phyloP scores from a whole-genome alignment of 2,797 vertebrate species.

The Darevskia mixta region DNA sequence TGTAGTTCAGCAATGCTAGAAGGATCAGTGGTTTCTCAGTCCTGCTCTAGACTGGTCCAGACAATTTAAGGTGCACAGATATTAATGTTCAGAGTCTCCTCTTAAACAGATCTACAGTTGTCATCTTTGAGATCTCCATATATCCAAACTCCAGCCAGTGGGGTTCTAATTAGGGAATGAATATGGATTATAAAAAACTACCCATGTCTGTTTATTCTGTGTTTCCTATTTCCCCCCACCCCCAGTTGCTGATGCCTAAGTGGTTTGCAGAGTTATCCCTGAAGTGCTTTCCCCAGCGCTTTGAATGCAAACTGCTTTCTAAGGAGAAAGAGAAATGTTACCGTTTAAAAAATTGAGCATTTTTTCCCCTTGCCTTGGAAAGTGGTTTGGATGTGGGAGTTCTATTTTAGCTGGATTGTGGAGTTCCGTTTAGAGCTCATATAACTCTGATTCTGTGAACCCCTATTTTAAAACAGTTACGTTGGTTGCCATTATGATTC shows the following conservation, averaged over 20 bases:
- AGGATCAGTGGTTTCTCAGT: too few species aligned
- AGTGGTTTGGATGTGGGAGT: too few species aligned
- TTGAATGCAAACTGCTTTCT: too few species aligned
- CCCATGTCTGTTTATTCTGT: background rate
- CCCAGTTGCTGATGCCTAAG: background rate
- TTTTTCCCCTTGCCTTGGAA: too few species aligned
- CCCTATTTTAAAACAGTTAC: too few species aligned
- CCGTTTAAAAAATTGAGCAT: too few species aligned
- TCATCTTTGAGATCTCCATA: background rate
- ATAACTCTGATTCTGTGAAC: too few species aligned
- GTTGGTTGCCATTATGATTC: too few species aligned
- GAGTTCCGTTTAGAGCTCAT: too few species aligned
- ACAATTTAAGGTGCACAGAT: background rate
- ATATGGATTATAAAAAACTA: background rate
- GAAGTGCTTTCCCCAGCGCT: background rate
- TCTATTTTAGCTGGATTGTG: too few species aligned
- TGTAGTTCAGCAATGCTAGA: too few species aligned
- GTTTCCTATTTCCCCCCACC: background rate
- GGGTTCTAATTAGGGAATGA: background rate
- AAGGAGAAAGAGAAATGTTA: too few species aligned
- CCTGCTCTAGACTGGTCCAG: background rate
- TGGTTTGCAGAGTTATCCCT: background rate
- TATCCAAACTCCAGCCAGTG: background rate
- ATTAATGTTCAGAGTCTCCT: background rate
- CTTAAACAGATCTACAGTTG: background rate